Conservation (phyloP, 2,113 vertebrate species). For the Casuarius casuarius region DNA sequence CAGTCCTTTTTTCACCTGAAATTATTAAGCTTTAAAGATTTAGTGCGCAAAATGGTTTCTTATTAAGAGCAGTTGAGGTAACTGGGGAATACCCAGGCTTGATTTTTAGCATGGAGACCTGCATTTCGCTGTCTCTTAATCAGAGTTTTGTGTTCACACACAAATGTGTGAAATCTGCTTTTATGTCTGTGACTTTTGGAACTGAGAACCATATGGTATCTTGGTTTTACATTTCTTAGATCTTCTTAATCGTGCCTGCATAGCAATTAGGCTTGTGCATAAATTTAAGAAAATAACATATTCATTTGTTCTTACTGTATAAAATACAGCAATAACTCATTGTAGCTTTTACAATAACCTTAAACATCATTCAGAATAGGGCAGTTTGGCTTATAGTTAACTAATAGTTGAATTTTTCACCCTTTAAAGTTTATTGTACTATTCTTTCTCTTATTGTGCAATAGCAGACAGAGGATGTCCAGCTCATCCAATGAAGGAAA, state of each 20-base stretch:
- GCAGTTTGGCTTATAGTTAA: neutral
- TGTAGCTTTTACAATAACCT: neutral
- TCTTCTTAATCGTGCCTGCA: slow-evolving; percentile 69
- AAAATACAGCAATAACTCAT: neutral
- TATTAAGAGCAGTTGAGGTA: neutral
- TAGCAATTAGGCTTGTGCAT: slow-evolving; percentile 67
- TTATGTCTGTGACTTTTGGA: slow-evolving; percentile 61
- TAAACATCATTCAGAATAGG: neutral
- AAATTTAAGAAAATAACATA: slow-evolving; percentile 45
- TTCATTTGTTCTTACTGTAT: slow-evolving; percentile 23
- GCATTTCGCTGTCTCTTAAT: slow-evolving; percentile 54
- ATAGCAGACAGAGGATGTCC: neutral
- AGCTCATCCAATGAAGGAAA: neutral
- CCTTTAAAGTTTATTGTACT: neutral
- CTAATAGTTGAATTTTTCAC: neutral
- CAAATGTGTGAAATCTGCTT: slow-evolving; percentile 51
- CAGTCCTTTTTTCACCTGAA: neutral
- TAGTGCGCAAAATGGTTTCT: neutral
- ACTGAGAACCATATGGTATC: slow-evolving; percentile 68
- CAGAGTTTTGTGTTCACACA: slow-evolving; percentile 21
- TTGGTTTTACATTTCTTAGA: slow-evolving; percentile 71
- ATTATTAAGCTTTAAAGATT: neutral
- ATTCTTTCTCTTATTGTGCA: neutral
- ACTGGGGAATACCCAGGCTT: slow-evolving; percentile 3
- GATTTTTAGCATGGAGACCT: neutral